A percentile compares a stretch with the other conserved stretches of the same genome.
Evolutionary conservation across 2,888 invertebrate genomes (phyloP).

Genomic region (Drosophila monieri): DNA sequence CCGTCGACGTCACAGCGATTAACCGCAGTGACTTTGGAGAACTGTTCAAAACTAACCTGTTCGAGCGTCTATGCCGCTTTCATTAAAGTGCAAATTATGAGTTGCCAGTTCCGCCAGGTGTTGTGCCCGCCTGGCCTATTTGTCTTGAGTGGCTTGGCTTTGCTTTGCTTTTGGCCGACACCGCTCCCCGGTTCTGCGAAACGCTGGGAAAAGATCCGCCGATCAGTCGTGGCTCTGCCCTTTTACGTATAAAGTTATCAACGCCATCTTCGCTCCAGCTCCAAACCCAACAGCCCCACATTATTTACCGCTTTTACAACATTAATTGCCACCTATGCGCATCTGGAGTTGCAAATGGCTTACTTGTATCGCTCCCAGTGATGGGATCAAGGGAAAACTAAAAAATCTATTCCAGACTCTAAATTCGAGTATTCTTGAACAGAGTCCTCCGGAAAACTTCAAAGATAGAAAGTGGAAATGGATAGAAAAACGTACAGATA

Average conservation of each 20-base stretch:
- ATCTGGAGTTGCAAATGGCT: slow-evolving; percentile 44
- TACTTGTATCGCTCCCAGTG: slow-evolving; percentile 3
- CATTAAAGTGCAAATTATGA: slow-evolving; percentile 83
- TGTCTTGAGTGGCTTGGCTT: slow-evolving; percentile 61
- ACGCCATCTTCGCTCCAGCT: slow-evolving; percentile 52
- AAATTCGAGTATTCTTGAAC: no score
- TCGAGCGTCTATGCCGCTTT: slow-evolving; percentile 64
- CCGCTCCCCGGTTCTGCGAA: slow-evolving; percentile 2
- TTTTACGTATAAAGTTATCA: slow-evolving; percentile 73
- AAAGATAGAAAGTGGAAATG: no score
- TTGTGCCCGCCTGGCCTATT: slow-evolving; percentile 71
- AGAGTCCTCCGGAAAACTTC: no score
- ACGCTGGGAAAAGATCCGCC: slow-evolving; percentile 25
- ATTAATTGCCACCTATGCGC: slow-evolving; percentile 73
- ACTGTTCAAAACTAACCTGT: slow-evolving; percentile 61
- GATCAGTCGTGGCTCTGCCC: slow-evolving; percentile 41
- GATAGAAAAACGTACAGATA: no score
- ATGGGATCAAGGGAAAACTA: background rate
- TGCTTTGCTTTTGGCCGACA: slow-evolving; percentile 11
- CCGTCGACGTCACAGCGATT: slow-evolving; percentile 65
- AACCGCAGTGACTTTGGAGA: slow-evolving; percentile 75
- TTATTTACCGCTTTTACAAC: slow-evolving; percentile 61
- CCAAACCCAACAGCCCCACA: slow-evolving; percentile 45
- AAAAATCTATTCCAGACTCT: background rate
- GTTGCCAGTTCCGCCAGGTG: slow-evolving; percentile 83